Conservation (phyloP, 64 coral and sea anemone species). For the Exaiptasia diaphana region DNA sequence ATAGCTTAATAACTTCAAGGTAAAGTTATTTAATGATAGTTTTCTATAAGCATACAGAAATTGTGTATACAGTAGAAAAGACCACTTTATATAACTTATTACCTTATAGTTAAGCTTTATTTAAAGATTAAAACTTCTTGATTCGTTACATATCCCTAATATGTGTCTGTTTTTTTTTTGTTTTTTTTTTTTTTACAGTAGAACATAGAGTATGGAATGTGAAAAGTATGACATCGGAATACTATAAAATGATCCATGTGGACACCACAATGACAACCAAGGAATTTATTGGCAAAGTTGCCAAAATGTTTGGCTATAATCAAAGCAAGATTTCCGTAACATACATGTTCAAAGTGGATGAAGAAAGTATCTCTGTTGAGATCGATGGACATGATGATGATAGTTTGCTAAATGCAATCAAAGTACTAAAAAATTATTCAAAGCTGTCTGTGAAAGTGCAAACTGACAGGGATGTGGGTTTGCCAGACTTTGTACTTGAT, state of each 20-base stretch:
- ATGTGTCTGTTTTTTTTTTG: neutral
- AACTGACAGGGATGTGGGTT: neutral
- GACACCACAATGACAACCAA: conserved; percentile 37
- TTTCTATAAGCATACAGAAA: too few relatives aligned
- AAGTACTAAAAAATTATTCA: neutral
- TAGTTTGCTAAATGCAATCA: conserved; percentile 31
- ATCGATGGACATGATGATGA: conserved; percentile 41
- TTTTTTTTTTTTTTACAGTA: conserved; percentile 18
- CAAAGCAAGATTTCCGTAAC: conserved; percentile 45
- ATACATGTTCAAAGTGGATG: conserved; percentile 15
- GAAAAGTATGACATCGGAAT: conserved; percentile 13
- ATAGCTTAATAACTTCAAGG: too few relatives aligned
- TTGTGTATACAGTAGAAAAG: too few relatives aligned
- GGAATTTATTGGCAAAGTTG: conserved; percentile 43
- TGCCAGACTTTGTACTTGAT: neutral
- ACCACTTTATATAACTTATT: neutral
- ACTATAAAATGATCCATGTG: conserved; percentile 60
- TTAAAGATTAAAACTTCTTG: neutral
- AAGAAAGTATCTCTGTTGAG: conserved; percentile 17
- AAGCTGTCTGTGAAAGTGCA: conserved; percentile 46
- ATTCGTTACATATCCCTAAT: neutral
- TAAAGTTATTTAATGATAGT: too few relatives aligned
- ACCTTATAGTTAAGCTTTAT: neutral
- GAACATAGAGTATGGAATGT: conserved; percentile 38
- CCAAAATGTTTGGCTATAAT: neutral